Evolutionary conservation across 2,888 invertebrate genomes (phyloP), one percentile per base, ranked within the genome.

Genomic region (Acanthosepion esculentum): DNA sequence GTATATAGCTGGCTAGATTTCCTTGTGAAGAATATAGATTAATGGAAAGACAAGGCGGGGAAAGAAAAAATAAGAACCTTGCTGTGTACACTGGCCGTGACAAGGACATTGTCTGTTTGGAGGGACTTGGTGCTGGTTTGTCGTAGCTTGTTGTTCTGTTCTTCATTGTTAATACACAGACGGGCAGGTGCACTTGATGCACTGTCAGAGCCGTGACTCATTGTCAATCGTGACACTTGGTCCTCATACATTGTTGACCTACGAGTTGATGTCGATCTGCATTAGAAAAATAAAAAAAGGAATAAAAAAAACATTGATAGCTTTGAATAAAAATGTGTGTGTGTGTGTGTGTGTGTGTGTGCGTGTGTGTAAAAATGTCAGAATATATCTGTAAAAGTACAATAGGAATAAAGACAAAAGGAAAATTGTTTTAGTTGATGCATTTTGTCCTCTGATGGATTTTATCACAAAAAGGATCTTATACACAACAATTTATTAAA

Each of bases 251-350:
- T 93, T 53, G 93, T 93, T 15, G 93, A 93, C 29, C 93, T 26
- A 48, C 93, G 93, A 50, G 93, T 93, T 93, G 93, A 93, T 26
- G 93, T 93, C 10, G 93, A 93, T 33, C 93, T 93, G 93, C 53
- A 48, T 29, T 29, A 64, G 7, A 64, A 12, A 41, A 1, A 41
- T 26, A 23, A n/a, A 18, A 78, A 78, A 78, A n/a, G 10, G 12
- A 78, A 78, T 33, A 15, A n/a, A 78, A 20, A 18, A 18, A 55
- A 18, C 18, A 18, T 15, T 55, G 23, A 59, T 59, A 23, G 6
- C 55, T 59, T 20, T 20, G 20, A 23, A 59, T 23, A 59, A 50
- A 50, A 6, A 41, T 41, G 2, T 41, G 2, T 41, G 41, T 41
- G 41, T 41, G 41, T 41, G 41, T 41, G 41, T 41, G 41, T 41